Conservation (phyloP, 2,797 vertebrate species). For the Catamblyrhynchus diadema region DNA sequence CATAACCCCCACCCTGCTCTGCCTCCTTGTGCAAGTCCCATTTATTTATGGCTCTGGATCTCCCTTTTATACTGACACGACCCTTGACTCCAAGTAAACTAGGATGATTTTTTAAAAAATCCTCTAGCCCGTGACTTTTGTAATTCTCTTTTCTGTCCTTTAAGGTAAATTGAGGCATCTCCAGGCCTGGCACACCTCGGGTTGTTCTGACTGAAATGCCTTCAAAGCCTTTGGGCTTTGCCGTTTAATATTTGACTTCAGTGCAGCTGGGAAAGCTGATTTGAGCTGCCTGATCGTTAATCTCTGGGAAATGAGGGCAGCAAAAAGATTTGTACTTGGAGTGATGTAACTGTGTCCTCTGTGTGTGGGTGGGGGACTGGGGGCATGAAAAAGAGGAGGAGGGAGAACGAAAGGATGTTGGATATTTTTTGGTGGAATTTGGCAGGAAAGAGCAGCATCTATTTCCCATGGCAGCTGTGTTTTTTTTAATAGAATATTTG, state of each 20-base stretch:
- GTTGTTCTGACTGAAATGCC: not conserved
- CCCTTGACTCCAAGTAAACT: not conserved
- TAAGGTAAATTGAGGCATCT: not conserved
- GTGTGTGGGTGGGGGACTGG: not conserved
- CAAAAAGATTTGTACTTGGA: not conserved
- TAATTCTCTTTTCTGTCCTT: not conserved
- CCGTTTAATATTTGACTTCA: not conserved
- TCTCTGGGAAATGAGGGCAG: slow-evolving; percentile 51
- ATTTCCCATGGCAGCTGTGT: not conserved
- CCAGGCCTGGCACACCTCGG: not conserved
- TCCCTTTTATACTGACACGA: not conserved
- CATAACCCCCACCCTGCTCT: not conserved
- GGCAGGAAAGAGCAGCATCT: not conserved
- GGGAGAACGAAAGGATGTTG: not conserved
- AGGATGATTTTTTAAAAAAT: not conserved
- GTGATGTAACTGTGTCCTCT: not conserved
- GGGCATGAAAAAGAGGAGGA: not conserved
- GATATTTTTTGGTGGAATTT: not conserved
- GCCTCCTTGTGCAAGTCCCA: rapidly evolving
- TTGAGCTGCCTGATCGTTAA: slow-evolving; percentile 16
- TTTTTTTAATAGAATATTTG: not conserved
- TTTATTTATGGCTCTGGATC: not conserved
- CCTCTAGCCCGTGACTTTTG: not conserved
- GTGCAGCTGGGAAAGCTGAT: not conserved
- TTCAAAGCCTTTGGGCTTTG: not conserved